Evolutionary conservation across 2,888 invertebrate species (phyloP).

Genomic region (Monopis laevigella): DNA sequence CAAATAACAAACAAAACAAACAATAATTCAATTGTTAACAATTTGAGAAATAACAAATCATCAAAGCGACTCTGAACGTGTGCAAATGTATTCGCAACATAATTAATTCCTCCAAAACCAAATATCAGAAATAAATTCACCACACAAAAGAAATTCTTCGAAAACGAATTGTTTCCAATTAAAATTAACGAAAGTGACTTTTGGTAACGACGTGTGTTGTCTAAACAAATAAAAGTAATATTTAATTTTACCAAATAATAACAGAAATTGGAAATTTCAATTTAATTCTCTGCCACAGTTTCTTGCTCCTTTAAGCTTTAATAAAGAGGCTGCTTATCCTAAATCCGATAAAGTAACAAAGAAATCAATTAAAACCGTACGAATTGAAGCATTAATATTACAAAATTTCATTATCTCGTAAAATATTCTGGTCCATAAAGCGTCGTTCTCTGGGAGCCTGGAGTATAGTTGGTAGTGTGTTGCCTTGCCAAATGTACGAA

Average conservation of each 20-base stretch:
- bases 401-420: slow-evolving; percentile 67
- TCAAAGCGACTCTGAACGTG: slow-evolving; percentile 6
- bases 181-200: slow-evolving; percentile 25
- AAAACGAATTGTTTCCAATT: slow-evolving; percentile 31
- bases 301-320: too few species aligned
- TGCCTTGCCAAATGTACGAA: slow-evolving; percentile 54
- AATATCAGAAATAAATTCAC: slow-evolving; percentile 47
- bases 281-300: too few species aligned
- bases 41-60: slow-evolving; percentile 8
- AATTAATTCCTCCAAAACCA: slow-evolving; percentile 45
- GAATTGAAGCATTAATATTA: slow-evolving; percentile 61
- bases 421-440: slow-evolving; percentile 65
- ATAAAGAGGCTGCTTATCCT: slow-evolving; percentile 5
- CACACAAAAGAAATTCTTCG: slow-evolving; percentile 32
- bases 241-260: not conserved
- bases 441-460: slow-evolving; percentile 18
- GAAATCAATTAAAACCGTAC: slow-evolving; percentile 17
- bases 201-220: slow-evolving; percentile 9
- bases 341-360: slow-evolving; percentile 23
- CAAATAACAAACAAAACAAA: not conserved
- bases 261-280: not conserved
- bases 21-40: not conserved
- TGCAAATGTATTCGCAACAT: slow-evolving; percentile 19
- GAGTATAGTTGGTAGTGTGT: slow-evolving; percentile 34
- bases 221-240: not conserved